A percentile compares a stretch with the other conserved stretches of the same genome.
phyloP scores from a whole-genome alignment of 2,113 vertebrate genomes.

The Coregonus clupeaformis region DNA sequence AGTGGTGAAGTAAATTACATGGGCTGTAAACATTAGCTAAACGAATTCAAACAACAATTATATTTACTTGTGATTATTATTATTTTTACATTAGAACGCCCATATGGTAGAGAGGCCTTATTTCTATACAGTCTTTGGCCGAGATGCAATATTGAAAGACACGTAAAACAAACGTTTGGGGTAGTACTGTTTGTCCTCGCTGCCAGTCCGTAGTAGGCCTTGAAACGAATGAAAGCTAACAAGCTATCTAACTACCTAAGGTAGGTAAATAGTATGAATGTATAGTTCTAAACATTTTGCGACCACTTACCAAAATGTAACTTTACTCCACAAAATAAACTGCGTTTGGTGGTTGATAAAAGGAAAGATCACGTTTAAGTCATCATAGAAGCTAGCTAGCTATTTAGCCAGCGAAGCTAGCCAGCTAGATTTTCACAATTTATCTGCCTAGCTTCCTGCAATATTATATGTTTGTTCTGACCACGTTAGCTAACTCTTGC shows the following conservation, averaged over 20 bases:
- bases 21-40: too few relatives aligned
- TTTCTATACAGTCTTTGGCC: too few relatives aligned
- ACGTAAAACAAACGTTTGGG: background rate
- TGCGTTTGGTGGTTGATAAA: background rate
- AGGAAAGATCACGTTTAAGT: background rate
- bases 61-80: too few relatives aligned
- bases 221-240: slow-evolving; percentile 8
- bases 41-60: too few relatives aligned
- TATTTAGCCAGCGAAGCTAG: background rate
- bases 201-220: slow-evolving; percentile 3
- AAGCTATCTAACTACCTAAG: background rate
- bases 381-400: background rate
- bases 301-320: background rate
- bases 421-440: background rate
- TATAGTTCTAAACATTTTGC: background rate
- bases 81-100: too few relatives aligned
- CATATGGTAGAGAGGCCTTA: too few relatives aligned
- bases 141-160: background rate
- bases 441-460: background rate
- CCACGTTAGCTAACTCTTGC: background rate
- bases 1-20: too few relatives aligned
- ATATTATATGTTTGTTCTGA: background rate
- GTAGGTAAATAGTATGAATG: background rate
- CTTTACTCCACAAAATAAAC: background rate
- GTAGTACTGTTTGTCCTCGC: background rate